phyloP scores from a whole-genome alignment of 92 coral and sea anemone genomes.

The Actinernus sp. region DNA sequence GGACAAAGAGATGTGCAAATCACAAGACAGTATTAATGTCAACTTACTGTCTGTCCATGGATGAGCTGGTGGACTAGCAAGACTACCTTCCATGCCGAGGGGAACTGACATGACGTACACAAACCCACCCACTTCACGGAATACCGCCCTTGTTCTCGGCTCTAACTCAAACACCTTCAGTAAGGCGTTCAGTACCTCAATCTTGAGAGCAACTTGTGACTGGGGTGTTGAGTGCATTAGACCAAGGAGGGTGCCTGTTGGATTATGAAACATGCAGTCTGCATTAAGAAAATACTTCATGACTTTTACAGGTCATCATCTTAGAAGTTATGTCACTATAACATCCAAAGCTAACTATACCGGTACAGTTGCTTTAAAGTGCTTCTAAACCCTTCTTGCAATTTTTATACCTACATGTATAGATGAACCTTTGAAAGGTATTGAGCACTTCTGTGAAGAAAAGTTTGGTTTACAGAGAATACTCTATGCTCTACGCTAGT shows the following conservation, averaged over 20 bases:
- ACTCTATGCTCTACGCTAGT: too few species aligned
- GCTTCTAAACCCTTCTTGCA: too few species aligned
- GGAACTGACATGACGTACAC: slow-evolving; percentile 96
- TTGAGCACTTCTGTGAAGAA: too few species aligned
- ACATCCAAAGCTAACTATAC: too few species aligned
- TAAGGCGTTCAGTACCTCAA: slow-evolving; percentile 83
- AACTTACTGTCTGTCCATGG: slow-evolving; percentile 85
- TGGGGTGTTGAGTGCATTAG: slow-evolving; percentile 74
- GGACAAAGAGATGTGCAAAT: too few species aligned
- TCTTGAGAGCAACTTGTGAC: slow-evolving; percentile 79
- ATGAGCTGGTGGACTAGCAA: slow-evolving; percentile 53
- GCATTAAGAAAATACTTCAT: neutral
- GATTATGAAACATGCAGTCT: neutral
- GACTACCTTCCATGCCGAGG: slow-evolving; percentile 94
- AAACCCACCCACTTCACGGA: slow-evolving; percentile 97
- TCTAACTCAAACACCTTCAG: slow-evolving; percentile 93
- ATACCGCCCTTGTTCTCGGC: slow-evolving; percentile 89
- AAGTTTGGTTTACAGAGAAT: too few species aligned
- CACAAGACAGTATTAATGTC: too few species aligned
- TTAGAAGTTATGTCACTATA: too few species aligned
- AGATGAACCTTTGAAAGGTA: too few species aligned
- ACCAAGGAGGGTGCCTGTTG: slow-evolving; percentile 89
- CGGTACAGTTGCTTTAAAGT: too few species aligned
- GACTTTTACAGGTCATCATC: too few species aligned
- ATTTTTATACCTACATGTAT: too few species aligned